Evolutionary conservation across 2,113 vertebrate species (phyloP).

Genomic region (Zeus faber): DNA sequence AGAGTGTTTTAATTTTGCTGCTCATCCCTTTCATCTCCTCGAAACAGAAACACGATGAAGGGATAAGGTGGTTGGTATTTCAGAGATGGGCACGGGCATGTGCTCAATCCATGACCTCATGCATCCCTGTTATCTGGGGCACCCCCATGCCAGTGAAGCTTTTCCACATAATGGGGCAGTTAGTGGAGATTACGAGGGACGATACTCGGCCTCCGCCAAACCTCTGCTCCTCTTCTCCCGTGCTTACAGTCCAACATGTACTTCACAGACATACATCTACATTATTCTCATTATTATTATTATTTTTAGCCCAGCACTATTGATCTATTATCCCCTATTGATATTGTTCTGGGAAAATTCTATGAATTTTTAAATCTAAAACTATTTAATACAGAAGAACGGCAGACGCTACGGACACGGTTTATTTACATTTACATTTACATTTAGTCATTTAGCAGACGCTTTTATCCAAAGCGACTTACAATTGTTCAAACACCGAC

Average conservation of each 20-base stretch:
- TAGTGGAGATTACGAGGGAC: constrained; percentile 7
- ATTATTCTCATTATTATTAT: too few relatives aligned
- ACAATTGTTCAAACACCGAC: too few relatives aligned
- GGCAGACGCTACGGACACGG: too few relatives aligned
- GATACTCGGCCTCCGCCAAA: background rate
- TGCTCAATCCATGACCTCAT: constrained; percentile 10
- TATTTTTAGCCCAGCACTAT: too few relatives aligned
- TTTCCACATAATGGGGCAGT: constrained; percentile 9
- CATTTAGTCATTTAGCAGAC: too few relatives aligned
- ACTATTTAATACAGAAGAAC: too few relatives aligned
- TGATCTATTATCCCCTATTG: too few relatives aligned
- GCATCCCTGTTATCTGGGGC: constrained; percentile 6
- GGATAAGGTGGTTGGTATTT: constrained; percentile 8
- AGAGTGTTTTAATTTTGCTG: constrained; percentile 16
- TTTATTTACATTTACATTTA: too few relatives aligned
- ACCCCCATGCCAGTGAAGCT: constrained; percentile 16
- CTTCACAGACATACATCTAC: background rate
- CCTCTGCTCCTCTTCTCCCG: background rate
- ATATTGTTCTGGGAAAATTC: too few relatives aligned
- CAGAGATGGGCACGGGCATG: constrained; percentile 5
- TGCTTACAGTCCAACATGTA: background rate
- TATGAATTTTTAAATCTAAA: too few relatives aligned
- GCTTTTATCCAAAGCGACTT: too few relatives aligned
- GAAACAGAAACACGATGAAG: background rate
- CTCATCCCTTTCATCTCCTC: constrained; percentile 16